Evolutionary conservation across 1,140 invertebrate genomes (phyloP), one percentile per base, ranked within the genome.

Genomic region (Manduca sexta): DNA sequence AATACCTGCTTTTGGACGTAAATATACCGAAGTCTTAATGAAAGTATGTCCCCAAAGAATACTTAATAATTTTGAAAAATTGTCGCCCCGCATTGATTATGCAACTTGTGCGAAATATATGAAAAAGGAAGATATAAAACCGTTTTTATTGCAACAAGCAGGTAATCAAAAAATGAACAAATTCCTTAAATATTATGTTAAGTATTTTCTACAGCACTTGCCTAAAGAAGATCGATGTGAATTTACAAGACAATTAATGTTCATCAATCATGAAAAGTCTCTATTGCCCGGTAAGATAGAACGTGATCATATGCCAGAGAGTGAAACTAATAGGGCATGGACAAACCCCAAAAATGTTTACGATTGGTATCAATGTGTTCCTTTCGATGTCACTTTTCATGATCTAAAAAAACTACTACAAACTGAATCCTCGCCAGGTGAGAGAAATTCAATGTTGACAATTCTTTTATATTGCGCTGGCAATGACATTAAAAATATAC

Each of bases 371-470:
- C 38, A 49, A 34, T 71, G 62, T 49, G 64, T 64, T 4, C 56
- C 69, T n/a, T 83, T 78, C 45, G 40, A 56, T 17, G 59, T 29
- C 3, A 74, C 77, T 4, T 69, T 79, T 47, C 12, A 11, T 2
- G 64, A 74, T 17, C 45, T 81, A 33, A 69, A 66, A 42, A 69
- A 72, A 52, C 31, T 67, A 4, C 72, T 82, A 39, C 52, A 45
- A 2, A 16, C 42, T 1, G 72, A 78, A 54, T 70, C 67, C 7
- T 63, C 55, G 40, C 64, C 69, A 6, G 21, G 5, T 31, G 63
- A 77, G 48, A 64, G 72, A 49, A 56, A 44, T 15, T 21, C 18
- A 3, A 74, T 78, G 41, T 35, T 79, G n/a, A 40, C 33, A 13
- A 53, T 74, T 7, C 16, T 84, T 6, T 42, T 77, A 10, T 21